These are phyloP conservation scores for Aythya baeri DNA, from an alignment of 2,113 vertebrate species.

Conservation along the genomic window DNA sequence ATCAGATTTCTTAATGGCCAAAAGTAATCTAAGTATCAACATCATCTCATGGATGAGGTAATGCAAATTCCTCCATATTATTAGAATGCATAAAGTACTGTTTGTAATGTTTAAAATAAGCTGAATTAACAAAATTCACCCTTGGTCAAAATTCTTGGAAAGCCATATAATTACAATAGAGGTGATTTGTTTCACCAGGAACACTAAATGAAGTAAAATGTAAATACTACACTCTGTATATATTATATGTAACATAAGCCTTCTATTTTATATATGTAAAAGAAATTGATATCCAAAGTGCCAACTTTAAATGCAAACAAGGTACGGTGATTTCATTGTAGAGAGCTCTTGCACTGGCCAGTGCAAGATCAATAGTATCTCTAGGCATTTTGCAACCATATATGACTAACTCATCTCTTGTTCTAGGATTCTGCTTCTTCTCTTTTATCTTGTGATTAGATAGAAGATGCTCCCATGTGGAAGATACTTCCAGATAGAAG, in stretches of 20 bases:
- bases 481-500: no score
- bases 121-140: neutral
- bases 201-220: neutral
- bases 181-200: neutral
- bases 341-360: neutral
- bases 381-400: neutral
- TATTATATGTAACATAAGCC: neutral
- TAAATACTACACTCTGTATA: neutral
- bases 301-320: neutral
- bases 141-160: neutral
- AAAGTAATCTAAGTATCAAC: neutral
- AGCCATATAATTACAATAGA: neutral
- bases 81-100: neutral
- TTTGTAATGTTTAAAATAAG: neutral
- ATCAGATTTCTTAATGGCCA: neutral
- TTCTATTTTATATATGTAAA: neutral
- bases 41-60: neutral
- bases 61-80: neutral
- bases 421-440: neutral
- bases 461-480: neutral
- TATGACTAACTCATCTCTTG: neutral
- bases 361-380: neutral
- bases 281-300: neutral
- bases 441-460: neutral
- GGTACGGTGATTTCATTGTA: neutral